A percentile compares a stretch with the other conserved stretches of the same genome.
Conservation (phyloP, 2,113 vertebrate genomes). For the Cercocebus atys region DNA sequence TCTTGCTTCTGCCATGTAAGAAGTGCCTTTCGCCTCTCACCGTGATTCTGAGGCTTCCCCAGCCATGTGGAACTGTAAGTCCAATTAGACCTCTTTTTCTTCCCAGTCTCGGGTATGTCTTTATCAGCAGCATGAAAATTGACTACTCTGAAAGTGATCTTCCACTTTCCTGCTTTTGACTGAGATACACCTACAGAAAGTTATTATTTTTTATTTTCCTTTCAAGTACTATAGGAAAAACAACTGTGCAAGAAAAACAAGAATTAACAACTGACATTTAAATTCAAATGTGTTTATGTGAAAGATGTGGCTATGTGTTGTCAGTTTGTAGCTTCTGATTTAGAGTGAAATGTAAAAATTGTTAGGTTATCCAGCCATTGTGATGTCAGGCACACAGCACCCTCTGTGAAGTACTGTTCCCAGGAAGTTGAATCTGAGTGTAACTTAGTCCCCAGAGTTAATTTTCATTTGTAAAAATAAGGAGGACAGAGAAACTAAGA, state of each 20-base stretch:
- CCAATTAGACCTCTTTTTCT: too few species aligned
- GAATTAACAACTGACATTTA: not conserved
- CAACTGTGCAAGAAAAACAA: not conserved
- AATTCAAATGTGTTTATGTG: not conserved
- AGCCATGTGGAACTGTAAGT: too few species aligned
- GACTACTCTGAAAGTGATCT: not conserved
- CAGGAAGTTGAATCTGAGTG: not conserved
- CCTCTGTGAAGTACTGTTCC: not conserved
- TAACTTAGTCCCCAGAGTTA: not conserved
- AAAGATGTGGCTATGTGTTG: not conserved
- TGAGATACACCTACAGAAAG: not conserved
- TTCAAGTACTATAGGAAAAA: conserved; percentile 34
- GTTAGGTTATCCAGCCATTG: not conserved
- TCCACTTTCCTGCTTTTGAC: not conserved
- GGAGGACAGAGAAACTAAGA: not conserved
- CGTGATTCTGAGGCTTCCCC: too few species aligned
- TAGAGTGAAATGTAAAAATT: conserved; percentile 17
- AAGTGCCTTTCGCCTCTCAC: too few species aligned
- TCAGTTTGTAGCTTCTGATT: not conserved
- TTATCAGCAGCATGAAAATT: too few species aligned
- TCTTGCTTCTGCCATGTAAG: too few species aligned
- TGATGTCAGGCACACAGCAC: not conserved
- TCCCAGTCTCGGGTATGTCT: too few species aligned
- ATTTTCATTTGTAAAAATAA: conserved; percentile 12
- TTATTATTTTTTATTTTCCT: not conserved